These are phyloP conservation scores for Crypturellus undulatus DNA, from an alignment of 2,113 vertebrate genomes.

Conservation along the genomic window DNA sequence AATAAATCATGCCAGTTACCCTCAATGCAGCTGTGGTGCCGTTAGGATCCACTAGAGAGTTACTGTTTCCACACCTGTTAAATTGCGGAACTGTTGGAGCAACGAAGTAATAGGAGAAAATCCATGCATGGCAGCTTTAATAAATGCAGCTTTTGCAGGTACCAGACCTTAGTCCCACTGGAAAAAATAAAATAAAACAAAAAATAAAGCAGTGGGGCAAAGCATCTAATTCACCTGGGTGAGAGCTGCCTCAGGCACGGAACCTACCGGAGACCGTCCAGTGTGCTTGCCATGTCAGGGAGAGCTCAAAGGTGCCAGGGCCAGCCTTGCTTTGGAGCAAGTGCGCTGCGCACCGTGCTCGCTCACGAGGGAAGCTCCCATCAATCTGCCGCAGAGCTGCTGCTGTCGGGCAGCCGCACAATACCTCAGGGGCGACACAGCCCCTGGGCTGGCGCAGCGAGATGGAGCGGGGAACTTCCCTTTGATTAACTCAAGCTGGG, in stretches of 20 bases:
- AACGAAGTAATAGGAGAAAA: neutral
- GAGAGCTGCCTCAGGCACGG: neutral
- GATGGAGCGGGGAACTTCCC: slow-evolving; percentile 58
- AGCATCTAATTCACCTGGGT: neutral
- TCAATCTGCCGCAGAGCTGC: slow-evolving; percentile 41
- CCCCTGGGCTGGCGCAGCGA: slow-evolving; percentile 5
- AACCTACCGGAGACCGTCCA: no score
- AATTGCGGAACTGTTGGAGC: neutral
- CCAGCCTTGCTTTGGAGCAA: slow-evolving; percentile 10
- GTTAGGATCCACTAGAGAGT: slow-evolving; percentile 3
- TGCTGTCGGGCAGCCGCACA: slow-evolving; percentile 18
- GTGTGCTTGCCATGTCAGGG: no score
- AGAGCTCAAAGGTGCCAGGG: no score
- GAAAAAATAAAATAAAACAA: neutral
- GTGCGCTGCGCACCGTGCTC: slow-evolving; percentile 65
- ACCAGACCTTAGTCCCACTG: neutral
- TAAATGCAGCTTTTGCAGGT: neutral
- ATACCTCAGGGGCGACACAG: slow-evolving; percentile 50
- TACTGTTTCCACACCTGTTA: neutral
- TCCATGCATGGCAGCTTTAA: neutral
- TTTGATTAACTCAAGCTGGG: slow-evolving; percentile 46
- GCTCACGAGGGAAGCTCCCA: slow-evolving; percentile 62
- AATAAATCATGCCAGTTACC: neutral
- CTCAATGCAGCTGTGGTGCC: slow-evolving; percentile 14
- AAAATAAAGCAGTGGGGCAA: neutral